These are phyloP conservation scores for Euglossa dilemma DNA, from an alignment of 1,140 invertebrate genomes.

Conservation along the genomic window DNA sequence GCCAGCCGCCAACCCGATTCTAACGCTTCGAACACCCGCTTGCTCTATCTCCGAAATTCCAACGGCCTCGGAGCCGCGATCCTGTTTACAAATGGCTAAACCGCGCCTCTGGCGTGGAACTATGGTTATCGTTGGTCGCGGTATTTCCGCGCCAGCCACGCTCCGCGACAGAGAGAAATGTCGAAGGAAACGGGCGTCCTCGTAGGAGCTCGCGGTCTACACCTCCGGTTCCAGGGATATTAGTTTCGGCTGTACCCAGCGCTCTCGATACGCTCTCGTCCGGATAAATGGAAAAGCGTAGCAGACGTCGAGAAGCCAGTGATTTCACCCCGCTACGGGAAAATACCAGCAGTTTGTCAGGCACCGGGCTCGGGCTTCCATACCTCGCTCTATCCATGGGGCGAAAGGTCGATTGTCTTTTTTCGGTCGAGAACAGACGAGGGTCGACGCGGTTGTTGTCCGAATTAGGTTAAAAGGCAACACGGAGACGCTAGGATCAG, in stretches of 20 bases:
- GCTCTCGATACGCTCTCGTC: not conserved
- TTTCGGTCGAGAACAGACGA: not conserved
- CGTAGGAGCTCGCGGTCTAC: not conserved
- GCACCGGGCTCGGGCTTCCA: no score
- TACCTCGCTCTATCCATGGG: not conserved
- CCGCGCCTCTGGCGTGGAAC: not conserved
- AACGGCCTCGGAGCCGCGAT: not conserved
- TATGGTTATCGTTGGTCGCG: slow-evolving; percentile 34
- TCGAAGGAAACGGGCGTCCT: not conserved
- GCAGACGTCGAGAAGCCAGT: not conserved
- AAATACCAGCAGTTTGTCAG: not conserved
- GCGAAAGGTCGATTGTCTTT: not conserved
- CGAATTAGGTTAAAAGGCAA: not conserved
- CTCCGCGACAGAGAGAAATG: slow-evolving; percentile 23
- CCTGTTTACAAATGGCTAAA: slow-evolving; percentile 23
- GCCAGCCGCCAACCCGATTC: slow-evolving; percentile 26
- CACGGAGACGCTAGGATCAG: not conserved
- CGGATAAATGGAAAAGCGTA: not conserved
- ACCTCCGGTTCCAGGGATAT: not conserved
- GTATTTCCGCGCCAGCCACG: slow-evolving; percentile 10
- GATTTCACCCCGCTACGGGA: not conserved
- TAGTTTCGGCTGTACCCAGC: not conserved
- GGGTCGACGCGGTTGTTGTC: not conserved
- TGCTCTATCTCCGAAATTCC: slow-evolving; percentile 16
- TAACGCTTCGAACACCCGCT: not conserved